Evolutionary conservation across 2,797 vertebrate genomes (phyloP).

Genomic region (Paguma larvata): DNA sequence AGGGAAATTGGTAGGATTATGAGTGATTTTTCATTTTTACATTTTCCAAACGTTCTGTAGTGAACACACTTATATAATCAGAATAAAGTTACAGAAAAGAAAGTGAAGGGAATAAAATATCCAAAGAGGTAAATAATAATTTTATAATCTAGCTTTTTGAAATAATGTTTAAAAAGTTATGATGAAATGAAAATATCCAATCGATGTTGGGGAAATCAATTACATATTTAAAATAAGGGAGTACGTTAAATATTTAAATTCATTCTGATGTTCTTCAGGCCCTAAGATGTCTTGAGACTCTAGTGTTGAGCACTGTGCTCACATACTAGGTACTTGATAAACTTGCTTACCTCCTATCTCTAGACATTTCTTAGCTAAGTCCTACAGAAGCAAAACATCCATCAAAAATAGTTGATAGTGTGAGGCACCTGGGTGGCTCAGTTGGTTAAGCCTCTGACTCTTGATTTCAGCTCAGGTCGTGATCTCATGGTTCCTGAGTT

Average conservation of each 20-base stretch:
- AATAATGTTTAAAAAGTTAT: not conserved
- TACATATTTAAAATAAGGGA: conserved; percentile 12
- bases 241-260: conserved; percentile 37
- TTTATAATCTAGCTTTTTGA: conserved; percentile 27
- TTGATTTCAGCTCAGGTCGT: too few species aligned
- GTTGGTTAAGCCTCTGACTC: too few species aligned
- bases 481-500: too few species aligned
- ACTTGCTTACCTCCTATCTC: not conserved
- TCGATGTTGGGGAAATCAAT: not conserved
- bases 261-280: conserved; percentile 9
- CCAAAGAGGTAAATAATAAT: conserved; percentile 13
- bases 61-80: not conserved
- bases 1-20: conserved; percentile 14
- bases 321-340: not conserved
- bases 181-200: conserved; percentile 24
- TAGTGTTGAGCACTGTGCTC: not conserved
- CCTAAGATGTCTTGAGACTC: not conserved
- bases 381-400: not conserved
- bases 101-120: conserved; percentile 39
- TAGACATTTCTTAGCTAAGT: conserved; percentile 49
- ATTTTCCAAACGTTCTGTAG: conserved; percentile 42
- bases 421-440: too few species aligned
- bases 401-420: not conserved
- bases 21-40: conserved; percentile 43
- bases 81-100: not conserved